Evolutionary conservation across 2,888 invertebrate genomes (phyloP), one percentile per base, ranked within the genome.

Genomic region (Ennomos fuscantarius): DNA sequence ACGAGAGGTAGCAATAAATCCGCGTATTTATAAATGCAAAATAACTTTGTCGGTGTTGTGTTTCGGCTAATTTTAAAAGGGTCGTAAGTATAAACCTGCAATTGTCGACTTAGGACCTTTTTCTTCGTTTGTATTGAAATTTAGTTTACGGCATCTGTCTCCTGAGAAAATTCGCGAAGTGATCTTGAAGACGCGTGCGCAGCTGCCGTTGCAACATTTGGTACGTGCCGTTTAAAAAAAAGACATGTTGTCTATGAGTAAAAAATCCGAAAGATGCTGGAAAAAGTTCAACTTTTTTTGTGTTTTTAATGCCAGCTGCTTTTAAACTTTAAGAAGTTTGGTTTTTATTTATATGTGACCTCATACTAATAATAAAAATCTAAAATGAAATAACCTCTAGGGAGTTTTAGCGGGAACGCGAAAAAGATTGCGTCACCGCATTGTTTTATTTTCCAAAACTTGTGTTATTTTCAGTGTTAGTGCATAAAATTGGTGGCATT

Each of bases 201-300:
- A 89, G 86, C 89, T 89, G 91, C 82, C 72, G 56, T 54, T 52
- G 71, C 67, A 85, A 79, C 90, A 89, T 89, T 91, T 91, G 91
- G 90, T 87, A 84, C 90, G 89, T 89, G 89, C 85, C 79, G 49
- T 63, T 45, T 62, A 58, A 67, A 77, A 76, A 81, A 85, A 84
- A 78, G 63, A 72, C 71, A 74, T 73, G 74, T 76, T 74, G 72
- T 73, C 76, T 70, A 65, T 67, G 60, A 66, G 64, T 67, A 72
- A 73, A 74, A 74, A 70, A 58, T 51, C 15, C 41, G 39, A 51
- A 46, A 52, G 59, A 56, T 51, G 52, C 60, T 54, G 58, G 47
- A 56, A 48, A 60, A 51, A 51, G 51, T 48, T 57, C 45, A 11
- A 44, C 40, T 59, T 63, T 59, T 63, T 58, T 40, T 61, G 39